Percentiles rank a stretch among this genome's conserved stretches.
Conservation (phyloP, 1,140 invertebrate species). For the Theocolax elegans region DNA sequence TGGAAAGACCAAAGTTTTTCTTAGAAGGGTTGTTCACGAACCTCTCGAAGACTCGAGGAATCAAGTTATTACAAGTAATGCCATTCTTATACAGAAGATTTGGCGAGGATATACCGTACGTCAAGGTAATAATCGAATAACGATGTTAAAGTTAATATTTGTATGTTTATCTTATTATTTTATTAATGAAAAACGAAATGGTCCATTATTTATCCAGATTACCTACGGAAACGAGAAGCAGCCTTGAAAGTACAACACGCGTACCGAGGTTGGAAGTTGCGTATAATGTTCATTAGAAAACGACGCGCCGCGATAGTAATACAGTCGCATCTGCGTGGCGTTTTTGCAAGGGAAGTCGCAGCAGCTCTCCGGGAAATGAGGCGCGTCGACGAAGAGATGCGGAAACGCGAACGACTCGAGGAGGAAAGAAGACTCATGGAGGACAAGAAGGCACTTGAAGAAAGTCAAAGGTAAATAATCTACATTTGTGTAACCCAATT, state of each 20-base stretch:
- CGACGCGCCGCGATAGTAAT: slow-evolving; percentile 89
- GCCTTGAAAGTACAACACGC: slow-evolving; percentile 85
- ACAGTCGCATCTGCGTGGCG: slow-evolving; percentile 88
- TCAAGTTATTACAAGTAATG: slow-evolving; percentile 76
- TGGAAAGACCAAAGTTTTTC: slow-evolving; percentile 90
- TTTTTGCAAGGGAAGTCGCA: slow-evolving; percentile 89
- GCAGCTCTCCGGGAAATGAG: slow-evolving; percentile 87
- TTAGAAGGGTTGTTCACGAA: slow-evolving; percentile 86
- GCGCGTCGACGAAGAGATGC: slow-evolving; percentile 91
- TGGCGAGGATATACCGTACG: slow-evolving; percentile 75
- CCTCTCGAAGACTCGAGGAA: slow-evolving; percentile 85
- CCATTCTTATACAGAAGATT: slow-evolving; percentile 83
- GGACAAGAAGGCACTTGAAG: slow-evolving; percentile 66
- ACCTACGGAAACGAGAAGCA: slow-evolving; percentile 75
- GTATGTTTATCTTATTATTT: no score
- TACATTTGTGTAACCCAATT: slow-evolving; percentile 59
- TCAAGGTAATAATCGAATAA: slow-evolving; percentile 63
- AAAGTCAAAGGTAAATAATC: slow-evolving; percentile 68
- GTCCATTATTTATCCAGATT: slow-evolving; percentile 68
- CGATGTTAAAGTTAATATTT: background rate
- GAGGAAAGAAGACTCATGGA: slow-evolving; percentile 73
- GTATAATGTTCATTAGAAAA: slow-evolving; percentile 84
- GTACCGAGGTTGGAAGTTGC: slow-evolving; percentile 86
- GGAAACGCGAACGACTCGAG: slow-evolving; percentile 79
- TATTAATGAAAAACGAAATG: background rate